phyloP scores from a whole-genome alignment of 2,888 invertebrate species.

The Drosophila robusta region DNA sequence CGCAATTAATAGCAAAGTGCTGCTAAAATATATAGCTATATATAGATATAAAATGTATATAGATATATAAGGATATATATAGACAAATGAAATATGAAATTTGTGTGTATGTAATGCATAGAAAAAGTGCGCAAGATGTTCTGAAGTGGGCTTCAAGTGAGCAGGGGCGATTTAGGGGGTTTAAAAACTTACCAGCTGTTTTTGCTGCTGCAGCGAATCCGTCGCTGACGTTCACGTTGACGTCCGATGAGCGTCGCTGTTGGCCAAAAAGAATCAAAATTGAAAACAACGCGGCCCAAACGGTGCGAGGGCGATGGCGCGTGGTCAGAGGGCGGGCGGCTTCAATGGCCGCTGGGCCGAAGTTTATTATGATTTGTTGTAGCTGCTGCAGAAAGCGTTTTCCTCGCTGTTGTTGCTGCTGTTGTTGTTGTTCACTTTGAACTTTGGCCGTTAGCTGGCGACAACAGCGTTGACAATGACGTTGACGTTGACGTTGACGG shows the following conservation, averaged over 20 bases:
- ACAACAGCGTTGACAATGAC: constrained; percentile 32
- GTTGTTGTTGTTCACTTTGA: constrained; percentile 23
- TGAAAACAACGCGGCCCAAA: constrained; percentile 23
- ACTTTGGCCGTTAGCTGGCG: constrained; percentile 32
- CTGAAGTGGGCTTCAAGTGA: background rate
- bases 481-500: constrained; percentile 33
- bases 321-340: background rate
- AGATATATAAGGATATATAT: constrained; percentile 1
- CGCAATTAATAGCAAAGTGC: constrained; percentile 57
- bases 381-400: constrained; percentile 3
- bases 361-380: constrained; percentile 36
- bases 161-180: background rate
- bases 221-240: constrained; percentile 28
- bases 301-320: background rate
- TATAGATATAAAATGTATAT: background rate
- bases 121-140: constrained; percentile 21
- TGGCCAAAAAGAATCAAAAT: constrained; percentile 27
- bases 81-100: constrained; percentile 15
- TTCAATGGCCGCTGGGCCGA: constrained; percentile 17
- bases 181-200: constrained; percentile 53
- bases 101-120: constrained; percentile 13
- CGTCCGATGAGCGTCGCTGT: constrained; percentile 22
- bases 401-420: constrained; percentile 4
- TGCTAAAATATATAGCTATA: constrained; percentile 18
- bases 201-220: constrained; percentile 43